Percentiles rank a stretch among this genome's conserved stretches.
phyloP scores from a whole-genome alignment of 2,113 vertebrate genomes.

The Phalacrocorax pelagicus region DNA sequence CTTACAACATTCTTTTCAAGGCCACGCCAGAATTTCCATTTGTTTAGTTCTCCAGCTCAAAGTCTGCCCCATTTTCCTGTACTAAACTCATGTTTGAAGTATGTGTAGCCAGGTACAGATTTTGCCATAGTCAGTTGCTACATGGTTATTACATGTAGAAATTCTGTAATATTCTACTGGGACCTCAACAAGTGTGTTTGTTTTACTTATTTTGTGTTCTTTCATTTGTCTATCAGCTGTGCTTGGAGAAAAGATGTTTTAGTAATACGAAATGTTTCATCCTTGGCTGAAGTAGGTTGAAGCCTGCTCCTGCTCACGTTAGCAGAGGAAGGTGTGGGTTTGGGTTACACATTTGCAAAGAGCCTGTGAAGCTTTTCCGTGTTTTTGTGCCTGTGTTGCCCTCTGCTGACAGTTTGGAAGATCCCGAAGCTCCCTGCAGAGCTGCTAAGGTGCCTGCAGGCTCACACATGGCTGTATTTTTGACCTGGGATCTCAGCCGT shows the following conservation, averaged over 20 bases:
- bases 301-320: not conserved
- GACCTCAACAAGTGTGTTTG: not conserved
- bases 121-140: not conserved
- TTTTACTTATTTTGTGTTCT: not conserved
- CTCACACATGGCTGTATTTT: not conserved
- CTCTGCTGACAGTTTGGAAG: conserved; percentile 18
- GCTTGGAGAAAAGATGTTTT: not conserved
- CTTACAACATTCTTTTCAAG: not conserved
- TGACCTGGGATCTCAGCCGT: not conserved
- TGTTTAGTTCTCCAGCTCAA: not conserved
- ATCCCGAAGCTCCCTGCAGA: not conserved
- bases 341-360: accelerated
- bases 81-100: not conserved
- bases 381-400: conserved; percentile 45
- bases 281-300: not conserved
- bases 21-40: not conserved
- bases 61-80: not conserved
- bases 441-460: not conserved
- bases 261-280: not conserved
- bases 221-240: not conserved
- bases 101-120: not conserved
- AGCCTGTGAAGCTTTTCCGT: not conserved
- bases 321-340: not conserved
- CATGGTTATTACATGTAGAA: not conserved
- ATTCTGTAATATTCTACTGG: not conserved